A percentile compares a stretch with the other conserved stretches of the same genome.
phyloP scores from a whole-genome alignment of 1,140 invertebrate genomes.

The Ceratosolen solmsi region DNA sequence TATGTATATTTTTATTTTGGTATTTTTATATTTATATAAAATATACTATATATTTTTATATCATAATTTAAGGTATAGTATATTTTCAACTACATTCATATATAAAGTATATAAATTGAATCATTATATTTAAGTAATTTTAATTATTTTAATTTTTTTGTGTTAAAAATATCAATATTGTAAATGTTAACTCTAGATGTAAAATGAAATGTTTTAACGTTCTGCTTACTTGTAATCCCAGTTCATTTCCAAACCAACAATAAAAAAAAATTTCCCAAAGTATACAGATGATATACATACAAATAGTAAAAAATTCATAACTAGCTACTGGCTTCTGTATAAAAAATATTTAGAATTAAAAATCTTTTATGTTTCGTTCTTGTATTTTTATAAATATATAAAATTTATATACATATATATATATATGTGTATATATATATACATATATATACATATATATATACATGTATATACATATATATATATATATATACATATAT shows the following conservation, averaged over 20 bases:
- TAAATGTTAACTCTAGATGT: neutral
- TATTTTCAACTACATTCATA: no score
- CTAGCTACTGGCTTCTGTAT: slow-evolving; percentile 54
- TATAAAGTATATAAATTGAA: neutral
- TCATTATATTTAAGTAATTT: neutral
- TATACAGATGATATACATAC: slow-evolving; percentile 58
- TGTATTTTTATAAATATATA: no score
- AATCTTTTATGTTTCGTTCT: no score
- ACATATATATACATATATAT: no score
- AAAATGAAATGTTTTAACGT: neutral
- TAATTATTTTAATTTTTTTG: neutral
- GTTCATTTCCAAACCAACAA: slow-evolving; percentile 61
- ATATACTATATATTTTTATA: no score
- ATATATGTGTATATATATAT: no score
- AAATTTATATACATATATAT: no score
- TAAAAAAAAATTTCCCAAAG: slow-evolving; percentile 62
- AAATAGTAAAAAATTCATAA: slow-evolving; percentile 53
- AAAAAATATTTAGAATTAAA: no score
- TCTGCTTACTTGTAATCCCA: slow-evolving; percentile 56
- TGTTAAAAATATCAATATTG: neutral
- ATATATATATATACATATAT: no score
- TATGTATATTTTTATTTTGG: slow-evolving; percentile 1
- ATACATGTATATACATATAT: no score
- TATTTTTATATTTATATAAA: neutral
- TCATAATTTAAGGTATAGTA: neutral